A percentile compares a stretch with the other conserved stretches of the same genome.
phyloP scores from a whole-genome alignment of 2,113 vertebrate genomes.

The Sander lucioperca region DNA sequence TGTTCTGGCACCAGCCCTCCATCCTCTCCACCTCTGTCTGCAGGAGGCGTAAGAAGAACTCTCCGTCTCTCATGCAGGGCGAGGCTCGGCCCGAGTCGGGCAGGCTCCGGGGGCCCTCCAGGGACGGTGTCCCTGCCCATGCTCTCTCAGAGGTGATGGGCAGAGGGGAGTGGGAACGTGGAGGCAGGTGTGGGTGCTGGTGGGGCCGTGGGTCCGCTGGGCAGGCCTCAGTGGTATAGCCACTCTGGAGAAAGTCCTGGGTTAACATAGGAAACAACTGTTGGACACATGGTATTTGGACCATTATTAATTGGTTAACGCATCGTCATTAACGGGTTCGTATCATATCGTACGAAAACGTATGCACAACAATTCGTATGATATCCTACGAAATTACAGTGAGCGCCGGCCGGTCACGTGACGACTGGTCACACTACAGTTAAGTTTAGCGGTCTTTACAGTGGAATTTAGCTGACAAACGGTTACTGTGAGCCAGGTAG shows the following conservation, averaged over 20 bases:
- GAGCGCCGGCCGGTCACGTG: no score
- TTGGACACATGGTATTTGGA: background rate
- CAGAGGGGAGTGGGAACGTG: slow-evolving; percentile 80
- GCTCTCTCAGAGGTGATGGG: slow-evolving; percentile 86
- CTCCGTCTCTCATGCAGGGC: slow-evolving; percentile 94
- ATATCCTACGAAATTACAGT: no score
- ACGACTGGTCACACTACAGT: no score
- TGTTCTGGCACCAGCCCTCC: slow-evolving; percentile 98
- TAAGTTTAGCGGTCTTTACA: no score
- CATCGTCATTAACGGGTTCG: no score
- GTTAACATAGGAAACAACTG: background rate
- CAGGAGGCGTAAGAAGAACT: slow-evolving; percentile 96
- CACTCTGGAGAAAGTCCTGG: slow-evolving; percentile 89
- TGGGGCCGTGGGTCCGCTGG: slow-evolving; percentile 80
- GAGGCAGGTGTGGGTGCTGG: slow-evolving; percentile 80
- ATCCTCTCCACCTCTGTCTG: slow-evolving; percentile 97
- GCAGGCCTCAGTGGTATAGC: slow-evolving; percentile 87
- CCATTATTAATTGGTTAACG: background rate
- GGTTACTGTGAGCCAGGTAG: no score
- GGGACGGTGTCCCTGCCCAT: slow-evolving; percentile 83
- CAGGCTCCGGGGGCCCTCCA: slow-evolving; percentile 94
- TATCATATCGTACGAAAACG: no score
- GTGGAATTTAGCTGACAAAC: no score
- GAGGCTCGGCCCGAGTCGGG: slow-evolving; percentile 95
- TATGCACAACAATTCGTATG: no score